Evolutionary conservation across 2,797 vertebrate genomes (phyloP).

Genomic region (Lophius americanus): DNA sequence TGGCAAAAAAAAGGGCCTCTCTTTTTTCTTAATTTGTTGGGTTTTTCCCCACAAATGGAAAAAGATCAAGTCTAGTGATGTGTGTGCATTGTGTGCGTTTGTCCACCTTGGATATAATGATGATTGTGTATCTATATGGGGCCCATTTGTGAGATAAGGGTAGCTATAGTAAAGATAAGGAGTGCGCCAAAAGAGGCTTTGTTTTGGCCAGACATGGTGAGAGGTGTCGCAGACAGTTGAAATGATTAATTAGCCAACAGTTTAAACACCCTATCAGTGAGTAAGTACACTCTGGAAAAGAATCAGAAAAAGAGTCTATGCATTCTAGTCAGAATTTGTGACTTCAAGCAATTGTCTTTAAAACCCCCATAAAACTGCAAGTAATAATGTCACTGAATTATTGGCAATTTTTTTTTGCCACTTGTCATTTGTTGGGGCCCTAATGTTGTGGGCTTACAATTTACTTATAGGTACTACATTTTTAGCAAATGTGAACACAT

Average conservation of each 20-base stretch:
- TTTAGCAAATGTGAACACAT: too few relatives aligned
- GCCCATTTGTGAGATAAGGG: slow-evolving; percentile 73
- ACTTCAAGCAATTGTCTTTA: neutral
- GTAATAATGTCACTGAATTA: neutral
- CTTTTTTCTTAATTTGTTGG: slow-evolving; percentile 54
- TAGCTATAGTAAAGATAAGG: slow-evolving; percentile 63
- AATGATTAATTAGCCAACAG: slow-evolving; percentile 55
- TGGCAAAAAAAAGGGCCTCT: slow-evolving; percentile 36
- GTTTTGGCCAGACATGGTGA: slow-evolving; percentile 61
- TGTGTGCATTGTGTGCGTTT: slow-evolving; percentile 60
- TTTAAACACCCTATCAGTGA: slow-evolving; percentile 48
- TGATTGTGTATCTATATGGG: slow-evolving; percentile 63
- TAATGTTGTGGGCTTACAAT: too few relatives aligned
- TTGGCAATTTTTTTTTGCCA: neutral
- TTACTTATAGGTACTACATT: too few relatives aligned
- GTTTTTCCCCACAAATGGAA: slow-evolving; percentile 73
- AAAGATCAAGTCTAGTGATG: slow-evolving; percentile 73
- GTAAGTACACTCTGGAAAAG: slow-evolving; percentile 32
- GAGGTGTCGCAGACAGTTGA: slow-evolving; percentile 55
- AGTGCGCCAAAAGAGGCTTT: slow-evolving; percentile 55
- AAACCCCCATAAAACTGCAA: slow-evolving; percentile 2
- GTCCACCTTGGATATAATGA: slow-evolving; percentile 64
- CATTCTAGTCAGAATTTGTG: slow-evolving; percentile 6
- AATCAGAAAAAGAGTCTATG: neutral
- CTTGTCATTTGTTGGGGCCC: too few relatives aligned